These are phyloP conservation scores for Oreochromis grahami DNA, from an alignment of 2,797 vertebrate species.

Conservation along the genomic window DNA sequence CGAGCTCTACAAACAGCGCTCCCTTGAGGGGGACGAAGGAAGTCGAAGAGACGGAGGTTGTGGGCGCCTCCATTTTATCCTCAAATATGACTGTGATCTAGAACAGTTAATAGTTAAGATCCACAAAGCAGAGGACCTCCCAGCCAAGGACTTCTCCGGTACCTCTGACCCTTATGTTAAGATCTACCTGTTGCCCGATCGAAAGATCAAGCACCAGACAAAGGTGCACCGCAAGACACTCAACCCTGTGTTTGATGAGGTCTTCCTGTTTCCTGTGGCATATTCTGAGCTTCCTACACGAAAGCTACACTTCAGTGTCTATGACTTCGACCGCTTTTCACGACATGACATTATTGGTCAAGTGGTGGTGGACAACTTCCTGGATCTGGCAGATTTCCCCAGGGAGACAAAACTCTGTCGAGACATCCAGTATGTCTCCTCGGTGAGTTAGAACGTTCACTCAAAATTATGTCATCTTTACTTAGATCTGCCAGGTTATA, in stretches of 20 bases:
- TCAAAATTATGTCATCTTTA: not conserved
- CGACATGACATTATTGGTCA: slow-evolving; percentile 98
- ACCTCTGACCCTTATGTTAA: slow-evolving; percentile 98
- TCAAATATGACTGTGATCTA: slow-evolving; percentile 94
- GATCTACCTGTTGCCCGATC: slow-evolving; percentile 96
- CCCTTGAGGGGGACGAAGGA: slow-evolving; percentile 88
- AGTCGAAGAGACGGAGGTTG: slow-evolving; percentile 83
- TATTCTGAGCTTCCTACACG: slow-evolving; percentile 92
- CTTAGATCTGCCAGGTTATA: not conserved
- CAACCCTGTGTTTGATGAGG: slow-evolving; percentile 96
- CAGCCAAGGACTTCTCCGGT: slow-evolving; percentile 98
- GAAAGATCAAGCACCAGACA: slow-evolving; percentile 98
- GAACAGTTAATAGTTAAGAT: slow-evolving; percentile 99
- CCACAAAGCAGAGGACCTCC: slow-evolving; percentile 93
- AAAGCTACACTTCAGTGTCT: slow-evolving; percentile 98
- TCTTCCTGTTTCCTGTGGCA: slow-evolving; percentile 96
- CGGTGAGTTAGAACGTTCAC: slow-evolving; percentile 82
- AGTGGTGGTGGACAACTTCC: slow-evolving; percentile 97
- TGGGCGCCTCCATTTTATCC: slow-evolving; percentile 92
- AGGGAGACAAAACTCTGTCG: slow-evolving; percentile 94
- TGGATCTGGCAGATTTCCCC: slow-evolving; percentile 97
- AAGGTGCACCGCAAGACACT: slow-evolving; percentile 98
- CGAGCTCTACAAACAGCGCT: slow-evolving; percentile 96
- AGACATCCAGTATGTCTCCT: slow-evolving; percentile 94
- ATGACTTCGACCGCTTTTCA: slow-evolving; percentile 98